A percentile compares a stretch with the other conserved stretches of the same genome.
Evolutionary conservation across 2,888 invertebrate species (phyloP).

Genomic region (Nymphalis urticae): DNA sequence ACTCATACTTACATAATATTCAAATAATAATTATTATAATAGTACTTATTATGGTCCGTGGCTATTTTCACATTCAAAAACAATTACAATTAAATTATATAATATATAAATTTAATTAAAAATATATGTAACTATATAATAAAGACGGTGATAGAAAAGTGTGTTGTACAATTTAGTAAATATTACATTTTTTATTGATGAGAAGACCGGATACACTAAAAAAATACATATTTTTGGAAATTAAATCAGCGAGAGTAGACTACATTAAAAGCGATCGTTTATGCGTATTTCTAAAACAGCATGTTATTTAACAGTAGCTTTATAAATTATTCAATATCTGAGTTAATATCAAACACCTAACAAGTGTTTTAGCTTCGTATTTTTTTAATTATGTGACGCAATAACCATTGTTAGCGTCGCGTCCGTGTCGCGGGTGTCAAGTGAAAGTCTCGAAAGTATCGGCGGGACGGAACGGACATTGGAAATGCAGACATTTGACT

Average conservation of each 20-base stretch:
- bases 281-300: neutral
- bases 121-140: no score
- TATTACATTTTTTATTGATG: no score
- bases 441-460: constrained; percentile 73
- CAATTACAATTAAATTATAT: no score
- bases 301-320: neutral
- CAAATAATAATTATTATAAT: no score
- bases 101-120: no score
- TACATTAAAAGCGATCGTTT: neutral
- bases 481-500: constrained; percentile 43
- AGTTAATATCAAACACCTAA: neutral
- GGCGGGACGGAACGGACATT: constrained; percentile 45
- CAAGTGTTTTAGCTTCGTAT: neutral
- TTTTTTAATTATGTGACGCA: constrained; percentile 20
- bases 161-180: no score
- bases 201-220: no score
- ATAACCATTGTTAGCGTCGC: constrained; percentile 45
- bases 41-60: no score
- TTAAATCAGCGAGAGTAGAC: neutral
- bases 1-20: neutral
- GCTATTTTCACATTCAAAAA: no score
- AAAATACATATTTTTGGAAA: no score
- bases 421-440: constrained; percentile 42
- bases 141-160: no score
- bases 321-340: constrained; percentile 5